Evolutionary conservation across 2,113 vertebrate species (phyloP), one percentile per base, ranked within the genome.

Genomic region (Fulmarus glacialis): DNA sequence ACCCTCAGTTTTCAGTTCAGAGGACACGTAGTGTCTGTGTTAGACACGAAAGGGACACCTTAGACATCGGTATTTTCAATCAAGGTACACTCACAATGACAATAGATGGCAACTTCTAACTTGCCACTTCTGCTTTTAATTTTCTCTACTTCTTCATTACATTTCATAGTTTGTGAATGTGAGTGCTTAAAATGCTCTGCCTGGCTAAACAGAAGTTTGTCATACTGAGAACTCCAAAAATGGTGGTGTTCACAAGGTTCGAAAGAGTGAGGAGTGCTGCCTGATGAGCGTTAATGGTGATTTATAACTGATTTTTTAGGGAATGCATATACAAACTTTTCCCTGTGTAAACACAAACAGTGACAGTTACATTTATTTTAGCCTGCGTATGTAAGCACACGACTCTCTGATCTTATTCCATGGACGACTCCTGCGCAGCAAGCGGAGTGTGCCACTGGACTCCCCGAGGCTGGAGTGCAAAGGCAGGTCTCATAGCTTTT

Each of bases 381-480:
- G 12, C 5, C 15, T 3, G 8, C 17, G 6, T 50, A 29, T 2
- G 0, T 29, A 60, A 79, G 53, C 29, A 48, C 1, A 29, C 1
- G 9, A 24, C 23, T 63, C 34, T 63, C 36, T 24, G 42, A 59
- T 32, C 12, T 40, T 60, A 55, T 22, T 32, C 70, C 18, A 38
- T 0, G 0, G 12, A n/a, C 15, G 7, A 38, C 29, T 66, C 27
- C 14, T 38, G 36, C 47, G 26, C 23, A 42, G 56, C 0, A 53
- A 8, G 22, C 27, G 52, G 26, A 23, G 5, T 42, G n/a, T 36
- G 16, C 24, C 36, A 40, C 50, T 42, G 29, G 22, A 21, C 11
- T 63, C 17, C 8, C 32, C n/a, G 16, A 93, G 56, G 17, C 24
- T 27, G 16, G 42, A 79, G 8, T 10, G 40, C 56, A 55, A 85